Base-by-base conservation (phyloP, 2,797 vertebrate genomes). In the Neosilurus hyrtlii region DNA sequence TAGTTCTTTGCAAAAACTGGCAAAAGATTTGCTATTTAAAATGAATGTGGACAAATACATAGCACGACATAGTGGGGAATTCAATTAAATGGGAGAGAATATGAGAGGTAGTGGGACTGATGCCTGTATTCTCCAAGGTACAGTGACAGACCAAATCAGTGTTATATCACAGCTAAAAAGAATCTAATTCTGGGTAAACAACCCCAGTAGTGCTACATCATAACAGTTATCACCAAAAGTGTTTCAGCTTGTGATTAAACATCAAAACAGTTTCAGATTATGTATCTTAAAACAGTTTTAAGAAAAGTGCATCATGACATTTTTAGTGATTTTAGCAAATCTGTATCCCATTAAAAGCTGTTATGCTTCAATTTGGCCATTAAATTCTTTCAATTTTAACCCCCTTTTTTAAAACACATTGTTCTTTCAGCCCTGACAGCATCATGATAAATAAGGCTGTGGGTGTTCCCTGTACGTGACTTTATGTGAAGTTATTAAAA, bases 241-340 rank as follows among this genome's bases (percentile, higher is more conserved):
- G 35, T 68, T 68, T 68, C 18, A 43, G 4, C 66, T 68, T 51
- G 67, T 70, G 35, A 43, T 35, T 66, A 66, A 16, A 35, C 49
- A 37, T 22, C 15, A 24, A 24, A 51, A 51, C 51, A 71, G 14
- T 70, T 22, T 22, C 4, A 70, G 5, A 52, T 26, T 26, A 6
- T 26, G 51, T 72, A 18, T 4, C 37, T 70, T 43, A 70, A n/a
- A 70, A 70, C 22, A 51, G 30, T 30, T 56, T 54, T 26, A 24
- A 54, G 7, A 24, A 16, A 18, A 26, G 43, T 51, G 18, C 22
- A 71, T 7, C 1, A 2, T 30, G 52, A 18, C 14, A 16, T 18
- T 57, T 57, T 57, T 37, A 9, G 20, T 24, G 57, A n/a, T 61
- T 61, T 76, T 15, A 76, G 10, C 73, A 76, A 76, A 76, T 61